A percentile compares a stretch with the other conserved stretches of the same genome.
Evolutionary conservation across 2,113 vertebrate genomes (phyloP).

Genomic region (Thunnus thynnus): DNA sequence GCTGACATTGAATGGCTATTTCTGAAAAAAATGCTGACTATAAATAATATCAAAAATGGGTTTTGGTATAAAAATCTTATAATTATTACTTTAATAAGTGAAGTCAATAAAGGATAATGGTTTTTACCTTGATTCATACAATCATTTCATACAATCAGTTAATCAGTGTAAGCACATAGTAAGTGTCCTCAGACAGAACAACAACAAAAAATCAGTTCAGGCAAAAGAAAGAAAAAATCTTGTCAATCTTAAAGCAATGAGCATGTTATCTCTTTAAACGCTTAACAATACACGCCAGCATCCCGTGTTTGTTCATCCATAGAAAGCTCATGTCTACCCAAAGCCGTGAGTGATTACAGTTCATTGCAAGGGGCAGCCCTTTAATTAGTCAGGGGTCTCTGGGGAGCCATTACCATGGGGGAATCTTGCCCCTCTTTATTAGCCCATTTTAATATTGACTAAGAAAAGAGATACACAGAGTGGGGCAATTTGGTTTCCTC

Average conservation of each 20-base stretch:
- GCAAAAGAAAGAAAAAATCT: background rate
- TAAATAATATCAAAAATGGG: too few species aligned
- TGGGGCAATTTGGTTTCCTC: slow-evolving; percentile 73
- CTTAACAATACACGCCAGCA: slow-evolving; percentile 8
- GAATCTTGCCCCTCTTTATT: slow-evolving; percentile 87
- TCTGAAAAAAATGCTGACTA: too few species aligned
- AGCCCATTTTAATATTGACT: slow-evolving; percentile 85
- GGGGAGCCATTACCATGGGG: slow-evolving; percentile 81
- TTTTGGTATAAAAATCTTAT: too few species aligned
- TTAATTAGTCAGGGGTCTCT: slow-evolving; percentile 81
- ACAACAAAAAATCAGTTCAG: background rate
- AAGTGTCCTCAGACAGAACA: background rate
- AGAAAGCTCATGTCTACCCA: slow-evolving; percentile 63
- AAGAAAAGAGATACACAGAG: slow-evolving; percentile 64
- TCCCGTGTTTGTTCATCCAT: slow-evolving; percentile 38
- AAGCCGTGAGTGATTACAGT: slow-evolving; percentile 78
- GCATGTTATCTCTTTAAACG: slow-evolving; percentile 24
- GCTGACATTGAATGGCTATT: too few species aligned
- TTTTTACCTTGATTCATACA: background rate
- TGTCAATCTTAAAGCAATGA: background rate
- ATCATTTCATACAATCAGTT: too few species aligned
- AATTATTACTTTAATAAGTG: background rate
- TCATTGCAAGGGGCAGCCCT: slow-evolving; percentile 83
- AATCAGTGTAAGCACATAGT: background rate
- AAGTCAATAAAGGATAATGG: background rate